Conservation (phyloP, 1,140 invertebrate genomes). For the Heliconius hewitsoni region DNA sequence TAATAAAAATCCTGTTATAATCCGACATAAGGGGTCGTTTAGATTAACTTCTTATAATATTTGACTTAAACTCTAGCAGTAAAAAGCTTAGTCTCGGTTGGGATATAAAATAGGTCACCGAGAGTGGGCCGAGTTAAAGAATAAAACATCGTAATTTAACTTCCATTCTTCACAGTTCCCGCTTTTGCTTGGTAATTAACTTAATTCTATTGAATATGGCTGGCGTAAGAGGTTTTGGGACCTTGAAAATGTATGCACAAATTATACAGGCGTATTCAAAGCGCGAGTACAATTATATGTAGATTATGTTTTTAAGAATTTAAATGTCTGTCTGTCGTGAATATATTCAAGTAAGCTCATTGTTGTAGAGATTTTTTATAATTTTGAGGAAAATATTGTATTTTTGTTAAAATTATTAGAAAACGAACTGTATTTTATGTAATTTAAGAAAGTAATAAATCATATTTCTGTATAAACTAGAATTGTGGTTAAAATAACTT, state of each 20-base stretch:
- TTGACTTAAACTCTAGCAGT: slow-evolving; percentile 15
- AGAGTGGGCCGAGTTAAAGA: slow-evolving; percentile 32
- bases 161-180: slow-evolving; percentile 28
- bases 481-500: background rate
- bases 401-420: background rate
- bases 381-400: background rate
- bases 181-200: slow-evolving; percentile 33
- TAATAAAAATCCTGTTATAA: slow-evolving; percentile 13
- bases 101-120: slow-evolving; percentile 33
- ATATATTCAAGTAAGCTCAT: background rate
- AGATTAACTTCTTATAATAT: slow-evolving; percentile 16
- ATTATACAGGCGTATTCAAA: slow-evolving; percentile 10
- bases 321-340: background rate
- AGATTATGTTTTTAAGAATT: slow-evolving; percentile 5
- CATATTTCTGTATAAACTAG: background rate
- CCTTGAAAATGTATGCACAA: slow-evolving; percentile 14
- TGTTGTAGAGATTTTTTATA: background rate
- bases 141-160: slow-evolving; percentile 35
- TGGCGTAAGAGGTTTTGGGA: slow-evolving; percentile 18
- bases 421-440: background rate
- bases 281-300: background rate
- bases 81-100: slow-evolving; percentile 31
- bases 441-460: background rate
- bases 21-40: slow-evolving; percentile 12
- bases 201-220: slow-evolving; percentile 30